These are phyloP conservation scores for Saccostrea cuccullata DNA, from an alignment of 1,140 invertebrate species.

Conservation along the genomic window DNA sequence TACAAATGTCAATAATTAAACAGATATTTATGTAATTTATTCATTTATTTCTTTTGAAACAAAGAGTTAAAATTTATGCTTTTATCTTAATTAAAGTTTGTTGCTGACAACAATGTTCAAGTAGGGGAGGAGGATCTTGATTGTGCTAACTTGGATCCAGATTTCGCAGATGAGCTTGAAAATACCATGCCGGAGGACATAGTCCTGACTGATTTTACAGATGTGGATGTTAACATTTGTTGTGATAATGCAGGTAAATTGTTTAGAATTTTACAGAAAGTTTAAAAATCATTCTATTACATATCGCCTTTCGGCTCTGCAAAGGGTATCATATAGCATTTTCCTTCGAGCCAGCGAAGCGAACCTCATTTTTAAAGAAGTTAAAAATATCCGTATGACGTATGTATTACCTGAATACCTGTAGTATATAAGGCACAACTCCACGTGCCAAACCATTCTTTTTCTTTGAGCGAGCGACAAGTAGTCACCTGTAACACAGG, in stretches of 20 bases:
- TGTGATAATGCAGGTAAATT: constrained; percentile 12
- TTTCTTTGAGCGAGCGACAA: too few relatives aligned
- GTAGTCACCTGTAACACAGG: background rate
- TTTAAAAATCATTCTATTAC: background rate
- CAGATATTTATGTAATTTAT: constrained; percentile 1
- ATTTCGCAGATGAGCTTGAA: background rate
- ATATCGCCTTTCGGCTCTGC: too few relatives aligned
- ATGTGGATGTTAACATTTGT: constrained; percentile 4
- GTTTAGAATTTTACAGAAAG: constrained; percentile 7
- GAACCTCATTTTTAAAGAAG: too few relatives aligned
- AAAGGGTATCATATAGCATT: too few relatives aligned
- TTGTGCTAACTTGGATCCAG: background rate
- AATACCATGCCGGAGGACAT: background rate
- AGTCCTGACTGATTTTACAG: background rate
- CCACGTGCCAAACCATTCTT: too few relatives aligned
- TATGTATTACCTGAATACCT: too few relatives aligned
- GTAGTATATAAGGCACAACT: too few relatives aligned
- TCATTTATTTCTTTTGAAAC: background rate
- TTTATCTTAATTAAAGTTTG: background rate
- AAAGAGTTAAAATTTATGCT: background rate
- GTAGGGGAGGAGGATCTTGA: background rate
- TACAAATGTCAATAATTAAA: background rate
- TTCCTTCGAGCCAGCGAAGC: too few relatives aligned
- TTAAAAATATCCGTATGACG: too few relatives aligned
- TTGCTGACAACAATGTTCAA: background rate